Base-by-base conservation (phyloP, 2,888 invertebrate species). In the Rugalucina vietnamica region DNA sequence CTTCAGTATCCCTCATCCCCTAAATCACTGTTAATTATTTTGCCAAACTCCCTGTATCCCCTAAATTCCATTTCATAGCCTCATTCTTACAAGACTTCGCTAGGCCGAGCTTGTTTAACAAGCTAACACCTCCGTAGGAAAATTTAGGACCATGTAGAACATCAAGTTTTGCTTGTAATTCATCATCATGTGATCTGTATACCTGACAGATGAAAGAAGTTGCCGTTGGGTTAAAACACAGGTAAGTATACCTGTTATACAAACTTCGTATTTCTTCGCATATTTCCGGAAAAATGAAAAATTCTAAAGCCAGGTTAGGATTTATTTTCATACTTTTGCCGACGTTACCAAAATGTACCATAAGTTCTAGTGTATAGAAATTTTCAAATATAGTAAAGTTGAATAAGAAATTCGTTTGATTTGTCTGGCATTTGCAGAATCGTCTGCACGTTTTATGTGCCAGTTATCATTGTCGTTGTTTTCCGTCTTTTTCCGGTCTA, bases 201-300 rank as follows among this genome's bases (percentile, higher is more conserved):
- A 54, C 75, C 70, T 84, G 84, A 84, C 84, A 84, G 81, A 76
- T 77, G 72, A 77, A 81, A 81, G 73, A 77, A 81, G 65, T 37
- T 34, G 34, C 73, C 81, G 49, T 34, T 32, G 37, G 81, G 77
- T 39, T 27, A 73, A 37, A 27, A 5, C 21, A 65, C 65, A 65
- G 65, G 65, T 65, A 65, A 65, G 21, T 21, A 65, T 65, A 65
- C 65, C 18, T 65, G 21, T 34, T n/a, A 4, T 34, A 34, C 32
- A 65, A 65, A 32, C 10, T 65, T 65, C 65, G 65, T 32, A 32
- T 21, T 18, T 3, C 18, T 65, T 18, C 65, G 65, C 10, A 43
- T 18, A 43, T 43, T 18, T 21, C 21, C n/a, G 14, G 54, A n/a
- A 54, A 54, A n/a, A 54, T 54, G 4, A 54, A 4, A 54, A 54